Evolutionary conservation across 2,797 vertebrate genomes (phyloP), one percentile per base, ranked within the genome.

Genomic region (Gymnodraco acuticeps): DNA sequence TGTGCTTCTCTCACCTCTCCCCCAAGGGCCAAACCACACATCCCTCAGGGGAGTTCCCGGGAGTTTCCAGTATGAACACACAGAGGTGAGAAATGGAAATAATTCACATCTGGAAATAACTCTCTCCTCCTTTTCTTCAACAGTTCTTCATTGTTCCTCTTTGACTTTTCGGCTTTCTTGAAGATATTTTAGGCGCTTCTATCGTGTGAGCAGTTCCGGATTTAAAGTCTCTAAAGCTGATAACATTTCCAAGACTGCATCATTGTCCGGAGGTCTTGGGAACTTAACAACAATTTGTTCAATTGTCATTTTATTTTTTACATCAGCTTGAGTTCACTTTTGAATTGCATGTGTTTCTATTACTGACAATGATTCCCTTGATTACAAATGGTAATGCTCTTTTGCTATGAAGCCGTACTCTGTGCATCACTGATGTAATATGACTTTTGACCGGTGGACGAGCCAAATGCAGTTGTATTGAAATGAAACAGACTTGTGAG

Each of bases 31-130:
- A 83, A 89, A 73, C 83, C 86, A 79, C 85, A 89, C 79, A 70
- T 59, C 51, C 67, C 63, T 14, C 65, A 19, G 68, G 89, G 85
- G 71, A 93, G 84, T 82, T 65, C 83, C 76, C 13, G 89, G 88
- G 88, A 87, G 73, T 91, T 93, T 91, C 88, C 90, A 79, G 64
- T 56, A 54, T 82, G 83, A 87, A 80, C 81, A 84, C 71, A 78
- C 27, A 66, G 70, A 87, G 80, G 83, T 89, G 84, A 80, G 69
- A 54, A 70, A 69, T 54, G 83, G 67, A 75, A 80, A 78, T 83
- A 79, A 78, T 72, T 70, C 77, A 81, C 80, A 88, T 88, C 74
- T 89, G 82, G 85, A 85, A 87, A 80, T 52, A 75, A 80, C 71
- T 27, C 41, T 83, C 23, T 70, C 6, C 45, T 68, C 43, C 64